Evolutionary conservation across 1,140 invertebrate species (phyloP).

Genomic region (Brachionus paranguensis): DNA sequence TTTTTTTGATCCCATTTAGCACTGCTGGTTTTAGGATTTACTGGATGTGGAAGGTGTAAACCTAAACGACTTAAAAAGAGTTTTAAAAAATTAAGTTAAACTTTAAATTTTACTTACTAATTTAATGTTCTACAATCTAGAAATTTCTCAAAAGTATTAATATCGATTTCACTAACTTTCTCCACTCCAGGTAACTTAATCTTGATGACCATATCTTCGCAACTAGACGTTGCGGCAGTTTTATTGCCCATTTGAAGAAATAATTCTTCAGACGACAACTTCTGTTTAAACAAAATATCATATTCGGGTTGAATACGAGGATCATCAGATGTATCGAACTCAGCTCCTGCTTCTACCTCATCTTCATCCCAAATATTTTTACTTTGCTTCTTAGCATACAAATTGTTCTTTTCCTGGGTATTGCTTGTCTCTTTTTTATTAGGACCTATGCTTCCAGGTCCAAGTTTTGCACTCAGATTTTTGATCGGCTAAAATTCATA

Average conservation of each 20-base stretch:
- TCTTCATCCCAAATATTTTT: constrained; percentile 61
- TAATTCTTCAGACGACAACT: constrained; percentile 74
- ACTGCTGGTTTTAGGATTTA: constrained; percentile 69
- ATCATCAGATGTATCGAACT: constrained; percentile 59
- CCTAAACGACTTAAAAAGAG: constrained; percentile 57
- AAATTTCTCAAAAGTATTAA: constrained; percentile 66
- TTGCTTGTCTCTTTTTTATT: neutral
- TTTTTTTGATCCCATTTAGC: constrained; percentile 70
- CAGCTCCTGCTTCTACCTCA: constrained; percentile 56
- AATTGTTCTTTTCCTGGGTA: neutral
- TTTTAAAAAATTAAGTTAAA: neutral
- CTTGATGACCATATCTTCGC: constrained; percentile 72
- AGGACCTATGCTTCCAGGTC: constrained; percentile 29
- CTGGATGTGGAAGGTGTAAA: constrained; percentile 69
- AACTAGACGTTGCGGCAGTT: constrained; percentile 71
- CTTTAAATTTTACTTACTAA: constrained; percentile 55
- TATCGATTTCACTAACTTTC: constrained; percentile 62
- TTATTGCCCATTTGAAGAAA: constrained; percentile 78
- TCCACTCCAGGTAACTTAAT: constrained; percentile 67
- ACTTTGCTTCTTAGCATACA: neutral
- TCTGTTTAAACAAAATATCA: constrained; percentile 74
- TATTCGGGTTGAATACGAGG: constrained; percentile 68
- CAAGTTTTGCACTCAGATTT: constrained; percentile 23
- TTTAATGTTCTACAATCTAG: constrained; percentile 63
- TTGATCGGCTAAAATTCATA: neutral